phyloP scores from a whole-genome alignment of 2,888 invertebrate species.

The Yponomeuta plumbellus region DNA sequence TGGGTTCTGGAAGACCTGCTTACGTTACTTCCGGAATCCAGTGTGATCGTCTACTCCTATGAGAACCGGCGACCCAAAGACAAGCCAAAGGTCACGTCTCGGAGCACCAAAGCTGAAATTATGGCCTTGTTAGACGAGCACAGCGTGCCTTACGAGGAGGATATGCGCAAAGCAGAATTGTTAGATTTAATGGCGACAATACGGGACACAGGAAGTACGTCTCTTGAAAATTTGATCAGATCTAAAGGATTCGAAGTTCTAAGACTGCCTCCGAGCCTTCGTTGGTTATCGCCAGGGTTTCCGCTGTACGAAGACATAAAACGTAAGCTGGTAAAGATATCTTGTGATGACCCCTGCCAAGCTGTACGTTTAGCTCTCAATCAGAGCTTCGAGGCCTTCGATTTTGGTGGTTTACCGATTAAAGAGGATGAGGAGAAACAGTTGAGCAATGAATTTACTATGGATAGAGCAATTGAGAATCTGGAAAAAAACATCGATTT shows the following conservation, averaged over 20 bases:
- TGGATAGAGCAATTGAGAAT: too few relatives aligned
- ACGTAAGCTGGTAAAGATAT: background rate
- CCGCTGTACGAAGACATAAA: background rate
- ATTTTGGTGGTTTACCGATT: too few relatives aligned
- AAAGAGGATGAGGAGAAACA: too few relatives aligned
- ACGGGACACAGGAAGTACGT: background rate
- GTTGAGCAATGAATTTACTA: too few relatives aligned
- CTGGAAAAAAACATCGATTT: too few relatives aligned
- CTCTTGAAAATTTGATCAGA: background rate
- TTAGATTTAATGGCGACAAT: background rate
- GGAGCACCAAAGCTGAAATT: constrained; percentile 29
- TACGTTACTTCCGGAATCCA: constrained; percentile 23
- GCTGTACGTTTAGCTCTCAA: too few relatives aligned
- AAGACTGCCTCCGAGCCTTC: background rate
- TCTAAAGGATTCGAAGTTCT: background rate
- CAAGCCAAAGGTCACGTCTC: background rate
- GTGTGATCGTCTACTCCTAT: constrained; percentile 31
- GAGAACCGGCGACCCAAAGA: background rate
- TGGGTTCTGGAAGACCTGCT: constrained; percentile 29
- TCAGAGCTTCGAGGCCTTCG: too few relatives aligned
- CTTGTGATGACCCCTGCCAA: background rate
- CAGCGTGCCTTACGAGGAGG: constrained; percentile 26
- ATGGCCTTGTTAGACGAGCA: constrained; percentile 33
- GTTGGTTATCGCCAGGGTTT: background rate
- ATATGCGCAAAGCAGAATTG: constrained; percentile 5